phyloP scores from a whole-genome alignment of 2,797 vertebrate species.

The Scleropages formosus region DNA sequence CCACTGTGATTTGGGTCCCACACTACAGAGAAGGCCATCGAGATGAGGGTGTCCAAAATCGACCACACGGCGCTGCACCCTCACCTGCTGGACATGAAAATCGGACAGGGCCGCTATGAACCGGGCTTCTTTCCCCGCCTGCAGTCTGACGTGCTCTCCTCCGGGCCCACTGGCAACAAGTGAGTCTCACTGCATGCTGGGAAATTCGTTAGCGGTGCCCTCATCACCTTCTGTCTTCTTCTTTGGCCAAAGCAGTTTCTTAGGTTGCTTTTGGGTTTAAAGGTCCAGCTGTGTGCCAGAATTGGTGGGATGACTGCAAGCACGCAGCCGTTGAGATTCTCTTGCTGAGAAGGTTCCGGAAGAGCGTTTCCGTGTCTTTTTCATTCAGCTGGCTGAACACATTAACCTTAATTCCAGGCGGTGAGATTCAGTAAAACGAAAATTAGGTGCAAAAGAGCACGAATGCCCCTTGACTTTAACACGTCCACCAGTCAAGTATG shows the following conservation, averaged over 20 bases:
- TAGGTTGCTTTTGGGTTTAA: too few species aligned
- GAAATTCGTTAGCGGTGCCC: not conserved
- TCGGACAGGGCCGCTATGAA: slow-evolving; percentile 96
- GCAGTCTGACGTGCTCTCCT: slow-evolving; percentile 91
- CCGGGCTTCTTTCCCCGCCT: slow-evolving; percentile 95
- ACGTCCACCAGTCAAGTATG: too few species aligned
- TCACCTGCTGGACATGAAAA: slow-evolving; percentile 98
- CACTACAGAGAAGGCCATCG: slow-evolving; percentile 87
- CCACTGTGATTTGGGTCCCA: not conserved
- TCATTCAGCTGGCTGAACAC: too few species aligned
- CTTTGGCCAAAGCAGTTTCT: not conserved
- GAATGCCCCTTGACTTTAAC: too few species aligned
- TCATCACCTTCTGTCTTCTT: not conserved
- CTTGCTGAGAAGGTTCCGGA: too few species aligned
- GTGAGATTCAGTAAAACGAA: too few species aligned
- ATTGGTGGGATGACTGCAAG: too few species aligned
- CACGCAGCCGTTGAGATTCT: too few species aligned
- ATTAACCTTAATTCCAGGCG: too few species aligned
- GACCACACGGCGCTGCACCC: slow-evolving; percentile 96
- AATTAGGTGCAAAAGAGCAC: too few species aligned
- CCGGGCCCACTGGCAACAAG: slow-evolving; percentile 95
- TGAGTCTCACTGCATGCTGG: slow-evolving; percentile 56
- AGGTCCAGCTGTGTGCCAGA: too few species aligned
- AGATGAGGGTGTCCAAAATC: slow-evolving; percentile 90
- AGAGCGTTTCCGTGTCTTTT: too few species aligned